A percentile compares a stretch with the other conserved stretches of the same genome.
These are phyloP conservation scores for Atta cephalotes DNA, from an alignment of 1,140 invertebrate genomes.

Conservation along the genomic window DNA sequence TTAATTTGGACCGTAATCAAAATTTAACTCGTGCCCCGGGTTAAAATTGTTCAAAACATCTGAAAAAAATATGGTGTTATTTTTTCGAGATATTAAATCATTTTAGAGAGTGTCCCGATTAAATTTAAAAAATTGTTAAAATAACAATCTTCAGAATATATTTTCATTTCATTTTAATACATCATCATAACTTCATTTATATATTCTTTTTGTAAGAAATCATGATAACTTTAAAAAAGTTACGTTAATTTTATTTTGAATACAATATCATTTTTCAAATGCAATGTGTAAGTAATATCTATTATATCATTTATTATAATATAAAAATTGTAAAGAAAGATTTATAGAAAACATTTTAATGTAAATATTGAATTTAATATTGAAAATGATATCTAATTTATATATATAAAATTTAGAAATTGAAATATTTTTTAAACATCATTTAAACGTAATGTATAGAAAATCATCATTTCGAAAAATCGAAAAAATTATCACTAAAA, in stretches of 20 bases:
- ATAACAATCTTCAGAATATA: too few relatives aligned
- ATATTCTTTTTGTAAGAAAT: neutral
- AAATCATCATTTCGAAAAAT: neutral
- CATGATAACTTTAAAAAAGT: neutral
- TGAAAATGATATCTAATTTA: neutral
- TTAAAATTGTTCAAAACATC: too few relatives aligned
- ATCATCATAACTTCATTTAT: neutral
- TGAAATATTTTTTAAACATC: neutral
- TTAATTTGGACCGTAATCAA: too few relatives aligned
- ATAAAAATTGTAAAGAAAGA: neutral
- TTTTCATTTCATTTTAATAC: neutral
- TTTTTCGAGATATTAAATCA: too few relatives aligned
- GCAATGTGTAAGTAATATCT: neutral
- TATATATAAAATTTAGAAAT: neutral
- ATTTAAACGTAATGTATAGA: too few relatives aligned
- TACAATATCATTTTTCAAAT: neutral
- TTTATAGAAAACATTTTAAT: constrained; percentile 10
- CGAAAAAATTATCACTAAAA: neutral
- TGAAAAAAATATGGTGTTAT: too few relatives aligned
- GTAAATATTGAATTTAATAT: neutral
- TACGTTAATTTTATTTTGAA: neutral
- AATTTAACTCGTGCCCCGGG: too few relatives aligned
- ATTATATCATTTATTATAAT: neutral
- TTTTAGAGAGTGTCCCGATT: too few relatives aligned
- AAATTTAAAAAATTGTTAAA: too few relatives aligned